phyloP scores from a whole-genome alignment of 2,888 invertebrate species.

The Adela reaumurella region DNA sequence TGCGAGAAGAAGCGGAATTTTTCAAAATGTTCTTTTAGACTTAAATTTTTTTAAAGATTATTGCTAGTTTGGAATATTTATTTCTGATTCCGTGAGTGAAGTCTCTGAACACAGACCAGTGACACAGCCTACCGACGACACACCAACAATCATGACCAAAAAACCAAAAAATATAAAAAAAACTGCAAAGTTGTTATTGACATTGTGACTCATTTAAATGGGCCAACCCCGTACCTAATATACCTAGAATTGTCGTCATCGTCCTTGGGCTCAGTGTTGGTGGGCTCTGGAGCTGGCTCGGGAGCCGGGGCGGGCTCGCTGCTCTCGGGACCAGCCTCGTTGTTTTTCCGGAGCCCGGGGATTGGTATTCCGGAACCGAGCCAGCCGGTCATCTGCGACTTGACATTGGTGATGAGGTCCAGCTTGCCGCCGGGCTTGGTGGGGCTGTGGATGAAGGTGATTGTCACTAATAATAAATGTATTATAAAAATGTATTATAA shows the following conservation, averaged over 20 bases:
- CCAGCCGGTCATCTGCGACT: constrained; percentile 84
- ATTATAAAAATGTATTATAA: too few relatives aligned
- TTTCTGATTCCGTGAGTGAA: too few relatives aligned
- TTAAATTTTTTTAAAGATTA: too few relatives aligned
- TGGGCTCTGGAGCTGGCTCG: constrained; percentile 39
- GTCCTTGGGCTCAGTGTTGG: constrained; percentile 56
- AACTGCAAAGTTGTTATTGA: neutral
- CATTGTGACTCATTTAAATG: constrained; percentile 43
- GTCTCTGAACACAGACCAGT: too few relatives aligned
- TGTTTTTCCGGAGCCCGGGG: constrained; percentile 71
- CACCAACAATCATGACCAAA: neutral
- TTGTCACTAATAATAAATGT: too few relatives aligned
- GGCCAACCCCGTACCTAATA: constrained; percentile 66
- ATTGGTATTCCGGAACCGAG: constrained; percentile 72
- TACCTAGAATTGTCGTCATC: constrained; percentile 89
- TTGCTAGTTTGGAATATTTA: too few relatives aligned
- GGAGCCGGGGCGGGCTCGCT: constrained; percentile 36
- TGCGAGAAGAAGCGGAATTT: too few relatives aligned
- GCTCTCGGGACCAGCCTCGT: constrained; percentile 49
- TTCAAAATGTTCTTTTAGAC: too few relatives aligned
- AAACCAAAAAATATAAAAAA: constrained; percentile 17
- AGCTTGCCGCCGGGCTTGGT: constrained; percentile 69
- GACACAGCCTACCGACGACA: neutral
- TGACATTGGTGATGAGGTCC: constrained; percentile 83
- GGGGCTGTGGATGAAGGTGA: constrained; percentile 59